A percentile compares a stretch with the other conserved stretches of the same genome.
phyloP scores from a whole-genome alignment of 2,888 invertebrate genomes.

The Emmelina monodactyla region DNA sequence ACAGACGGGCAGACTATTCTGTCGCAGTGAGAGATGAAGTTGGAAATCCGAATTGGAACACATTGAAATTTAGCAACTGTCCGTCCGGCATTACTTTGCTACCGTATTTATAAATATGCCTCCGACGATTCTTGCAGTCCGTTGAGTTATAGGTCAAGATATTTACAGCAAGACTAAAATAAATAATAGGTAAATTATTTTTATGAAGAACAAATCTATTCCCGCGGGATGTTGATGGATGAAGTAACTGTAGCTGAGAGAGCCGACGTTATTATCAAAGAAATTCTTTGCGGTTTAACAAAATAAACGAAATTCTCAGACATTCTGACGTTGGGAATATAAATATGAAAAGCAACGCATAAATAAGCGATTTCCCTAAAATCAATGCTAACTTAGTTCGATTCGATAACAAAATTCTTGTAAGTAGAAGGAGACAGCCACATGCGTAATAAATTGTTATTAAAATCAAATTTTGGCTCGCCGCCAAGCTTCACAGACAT shows the following conservation, averaged over 20 bases:
- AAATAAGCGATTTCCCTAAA: no score
- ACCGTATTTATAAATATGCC: constrained; percentile 58
- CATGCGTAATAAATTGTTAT: constrained; percentile 59
- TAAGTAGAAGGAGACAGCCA: no score
- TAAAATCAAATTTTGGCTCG: constrained; percentile 58
- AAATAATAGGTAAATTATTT: constrained; percentile 8
- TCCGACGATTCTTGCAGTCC: constrained; percentile 38
- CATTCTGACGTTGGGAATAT: no score
- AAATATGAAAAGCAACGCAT: no score
- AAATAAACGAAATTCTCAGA: no score
- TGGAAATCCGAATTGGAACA: constrained; percentile 50
- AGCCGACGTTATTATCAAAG: no score
- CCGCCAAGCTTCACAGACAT: constrained; percentile 49
- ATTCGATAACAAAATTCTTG: no score
- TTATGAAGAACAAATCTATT: constrained; percentile 1
- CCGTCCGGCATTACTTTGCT: constrained; percentile 52
- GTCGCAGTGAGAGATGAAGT: constrained; percentile 26
- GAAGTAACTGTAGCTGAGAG: no score
- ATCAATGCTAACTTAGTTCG: no score
- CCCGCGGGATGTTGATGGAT: background rate
- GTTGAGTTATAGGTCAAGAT: constrained; percentile 42
- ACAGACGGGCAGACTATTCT: constrained; percentile 28
- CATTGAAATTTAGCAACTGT: constrained; percentile 65
- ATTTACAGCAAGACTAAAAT: constrained; percentile 37
- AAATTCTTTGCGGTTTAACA: no score